A percentile compares a stretch with the other conserved stretches of the same genome.
phyloP scores from a whole-genome alignment of 1,140 invertebrate species.

The Drosophila navojoa region DNA sequence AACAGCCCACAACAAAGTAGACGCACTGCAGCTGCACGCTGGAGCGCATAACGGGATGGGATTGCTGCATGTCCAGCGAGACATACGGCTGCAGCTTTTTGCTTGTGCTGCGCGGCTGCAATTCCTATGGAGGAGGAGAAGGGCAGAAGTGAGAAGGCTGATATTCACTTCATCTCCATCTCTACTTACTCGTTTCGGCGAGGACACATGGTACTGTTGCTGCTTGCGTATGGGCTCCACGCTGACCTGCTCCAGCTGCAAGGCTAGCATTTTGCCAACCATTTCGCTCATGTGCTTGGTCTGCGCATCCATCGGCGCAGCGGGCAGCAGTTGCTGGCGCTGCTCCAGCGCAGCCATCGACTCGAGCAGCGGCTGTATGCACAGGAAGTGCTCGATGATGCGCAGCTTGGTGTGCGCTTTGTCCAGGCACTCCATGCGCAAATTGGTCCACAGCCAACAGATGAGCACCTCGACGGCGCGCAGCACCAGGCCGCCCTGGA shows the following conservation, averaged over 20 bases:
- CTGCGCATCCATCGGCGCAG: slow-evolving; percentile 19
- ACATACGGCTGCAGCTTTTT: slow-evolving; percentile 47
- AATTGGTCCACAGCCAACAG: slow-evolving; percentile 67
- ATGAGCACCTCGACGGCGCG: slow-evolving; percentile 60
- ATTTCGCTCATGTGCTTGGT: slow-evolving; percentile 40
- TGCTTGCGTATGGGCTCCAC: slow-evolving; percentile 68
- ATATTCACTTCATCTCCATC: not conserved
- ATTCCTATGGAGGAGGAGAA: slow-evolving; percentile 9
- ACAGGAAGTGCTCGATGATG: slow-evolving; percentile 60
- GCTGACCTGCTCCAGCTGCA: slow-evolving; percentile 48
- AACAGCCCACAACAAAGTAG: slow-evolving; percentile 58
- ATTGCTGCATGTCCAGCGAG: not conserved
- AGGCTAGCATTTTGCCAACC: slow-evolving; percentile 31
- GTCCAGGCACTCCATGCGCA: slow-evolving; percentile 74
- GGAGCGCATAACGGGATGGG: slow-evolving; percentile 3
- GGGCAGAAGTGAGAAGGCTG: not conserved
- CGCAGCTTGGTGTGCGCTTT: slow-evolving; percentile 62
- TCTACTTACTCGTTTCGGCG: slow-evolving; percentile 26
- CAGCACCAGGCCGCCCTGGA: slow-evolving; percentile 62
- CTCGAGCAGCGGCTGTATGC: slow-evolving; percentile 37
- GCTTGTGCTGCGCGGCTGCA: not conserved
- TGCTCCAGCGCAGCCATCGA: slow-evolving; percentile 9
- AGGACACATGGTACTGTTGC: slow-evolving; percentile 12
- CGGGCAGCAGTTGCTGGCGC: slow-evolving; percentile 1
- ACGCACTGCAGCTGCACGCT: slow-evolving; percentile 52